Base-by-base conservation (phyloP, 2,797 vertebrate species). In the Cheirogaleus major region DNA sequence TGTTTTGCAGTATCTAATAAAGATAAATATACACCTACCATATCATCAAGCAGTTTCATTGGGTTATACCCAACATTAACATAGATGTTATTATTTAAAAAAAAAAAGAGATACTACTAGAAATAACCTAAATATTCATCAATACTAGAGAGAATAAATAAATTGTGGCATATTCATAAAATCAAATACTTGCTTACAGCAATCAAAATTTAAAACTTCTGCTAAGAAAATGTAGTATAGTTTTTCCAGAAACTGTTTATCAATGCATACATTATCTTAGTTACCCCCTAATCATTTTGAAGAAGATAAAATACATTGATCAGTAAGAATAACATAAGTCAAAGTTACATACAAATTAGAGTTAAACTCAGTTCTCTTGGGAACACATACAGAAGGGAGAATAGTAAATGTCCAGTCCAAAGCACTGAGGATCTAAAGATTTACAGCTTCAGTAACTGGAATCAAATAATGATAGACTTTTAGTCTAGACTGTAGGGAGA, bases 291-390 rank as follows among this genome's bases (percentile, higher is more conserved):
- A 57, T 57, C 17, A 35, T 61, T 48, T 63, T 59, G 38, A 80
- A 96, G n/a, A 92, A 92, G 59, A 82, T 22, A 61, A 25, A 27
- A 81, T 22, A 90, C 88, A 80, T 22, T 87, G 22, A 73, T 89
- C 25, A 91, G 6, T 81, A 85, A 67, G 30, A 91, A 13, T 43
- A 80, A 41, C 18, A 15, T 50, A 57, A 78, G 59, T 38, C 75
- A 76, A 65, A 69, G 30, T 85, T 84, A 84, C 1, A 55, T 1
- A 30, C 7, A 50, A 82, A 91, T 52, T 52, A 67, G 0, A 65
- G 10, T 35, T 35, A 23, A 82, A 17, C 23, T 80, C 57, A 86
- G 50, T 48, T 48, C 22, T 59, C 88, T 43, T 76, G 32, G 17
- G 70, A 93, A 94, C 32, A 48, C 38, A 25, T 23, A 72, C 2